Percentiles rank a stretch among this genome's conserved stretches.
These are phyloP conservation scores for Salticus scenicus DNA, from an alignment of 2,888 invertebrate species.

Conservation along the genomic window DNA sequence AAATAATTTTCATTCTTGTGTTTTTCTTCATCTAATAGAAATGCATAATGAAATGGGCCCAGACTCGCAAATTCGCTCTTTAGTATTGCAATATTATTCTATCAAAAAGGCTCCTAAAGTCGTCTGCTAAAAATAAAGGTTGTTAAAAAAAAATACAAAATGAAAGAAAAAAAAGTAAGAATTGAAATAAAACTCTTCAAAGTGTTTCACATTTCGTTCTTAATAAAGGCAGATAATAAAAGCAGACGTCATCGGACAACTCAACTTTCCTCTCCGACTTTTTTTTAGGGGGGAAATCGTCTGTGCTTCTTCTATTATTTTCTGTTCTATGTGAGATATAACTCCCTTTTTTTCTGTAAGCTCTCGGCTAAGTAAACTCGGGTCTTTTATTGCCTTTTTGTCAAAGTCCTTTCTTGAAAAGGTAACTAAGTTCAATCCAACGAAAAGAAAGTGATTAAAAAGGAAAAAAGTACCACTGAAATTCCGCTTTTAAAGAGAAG, in stretches of 20 bases:
- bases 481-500: constrained; percentile 58
- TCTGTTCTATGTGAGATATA: constrained; percentile 53
- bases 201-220: constrained; percentile 68
- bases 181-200: constrained; percentile 38
- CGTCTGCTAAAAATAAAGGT: not conserved
- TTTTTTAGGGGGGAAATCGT: constrained; percentile 28
- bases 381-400: constrained; percentile 67
- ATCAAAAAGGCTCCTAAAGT: constrained; percentile 61
- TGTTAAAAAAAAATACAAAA: constrained; percentile 9
- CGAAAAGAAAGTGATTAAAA: constrained; percentile 66
- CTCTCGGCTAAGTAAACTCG: constrained; percentile 66
- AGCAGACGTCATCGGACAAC: constrained; percentile 68
- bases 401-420: constrained; percentile 67
- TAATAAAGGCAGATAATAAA: constrained; percentile 67
- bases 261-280: constrained; percentile 52
- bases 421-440: constrained; percentile 69
- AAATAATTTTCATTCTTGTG: constrained; percentile 63
- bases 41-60: constrained; percentile 61
- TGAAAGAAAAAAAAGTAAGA: not conserved
- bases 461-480: constrained; percentile 55
- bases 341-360: constrained; percentile 51
- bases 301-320: constrained; percentile 50
- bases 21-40: constrained; percentile 66
- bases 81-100: constrained; percentile 67
- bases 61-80: constrained; percentile 54